phyloP scores from a whole-genome alignment of 2,797 vertebrate species.

The Lepidocolaptes lacrymiger region DNA sequence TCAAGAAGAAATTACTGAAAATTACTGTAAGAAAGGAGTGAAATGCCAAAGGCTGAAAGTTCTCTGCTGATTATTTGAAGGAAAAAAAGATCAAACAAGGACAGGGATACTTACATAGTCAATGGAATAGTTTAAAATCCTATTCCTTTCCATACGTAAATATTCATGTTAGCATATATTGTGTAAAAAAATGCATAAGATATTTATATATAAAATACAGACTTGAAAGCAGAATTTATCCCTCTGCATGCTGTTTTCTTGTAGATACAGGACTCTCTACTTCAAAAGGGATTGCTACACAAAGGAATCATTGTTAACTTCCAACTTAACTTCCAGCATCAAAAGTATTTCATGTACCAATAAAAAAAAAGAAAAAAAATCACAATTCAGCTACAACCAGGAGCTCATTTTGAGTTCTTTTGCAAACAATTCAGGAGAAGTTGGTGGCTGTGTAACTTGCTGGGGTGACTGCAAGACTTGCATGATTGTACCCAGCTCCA shows the following conservation, averaged over 20 bases:
- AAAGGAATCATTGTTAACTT: not conserved
- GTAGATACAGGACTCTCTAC: not conserved
- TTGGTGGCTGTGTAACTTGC: rapidly evolving
- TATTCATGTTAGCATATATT: not conserved
- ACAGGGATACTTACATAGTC: not conserved
- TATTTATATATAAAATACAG: not conserved
- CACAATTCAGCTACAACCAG: not conserved
- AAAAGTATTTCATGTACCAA: not conserved
- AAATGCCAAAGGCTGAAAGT: not conserved
- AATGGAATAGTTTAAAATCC: not conserved
- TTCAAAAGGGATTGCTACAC: not conserved
- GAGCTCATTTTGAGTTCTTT: not conserved
- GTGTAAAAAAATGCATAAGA: not conserved
- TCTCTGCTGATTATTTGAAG: not conserved
- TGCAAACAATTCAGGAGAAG: not conserved
- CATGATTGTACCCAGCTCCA: rapidly evolving
- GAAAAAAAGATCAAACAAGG: not conserved
- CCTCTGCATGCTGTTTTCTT: not conserved
- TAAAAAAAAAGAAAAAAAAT: not conserved
- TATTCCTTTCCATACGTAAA: not conserved
- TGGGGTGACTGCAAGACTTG: not conserved
- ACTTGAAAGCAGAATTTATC: conserved; percentile 1
- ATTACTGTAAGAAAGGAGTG: not conserved
- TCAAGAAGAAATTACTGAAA: not conserved
- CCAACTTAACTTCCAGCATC: not conserved